Evolutionary conservation across 2,113 vertebrate species (phyloP).

Genomic region (Oreochromis spilurus): DNA sequence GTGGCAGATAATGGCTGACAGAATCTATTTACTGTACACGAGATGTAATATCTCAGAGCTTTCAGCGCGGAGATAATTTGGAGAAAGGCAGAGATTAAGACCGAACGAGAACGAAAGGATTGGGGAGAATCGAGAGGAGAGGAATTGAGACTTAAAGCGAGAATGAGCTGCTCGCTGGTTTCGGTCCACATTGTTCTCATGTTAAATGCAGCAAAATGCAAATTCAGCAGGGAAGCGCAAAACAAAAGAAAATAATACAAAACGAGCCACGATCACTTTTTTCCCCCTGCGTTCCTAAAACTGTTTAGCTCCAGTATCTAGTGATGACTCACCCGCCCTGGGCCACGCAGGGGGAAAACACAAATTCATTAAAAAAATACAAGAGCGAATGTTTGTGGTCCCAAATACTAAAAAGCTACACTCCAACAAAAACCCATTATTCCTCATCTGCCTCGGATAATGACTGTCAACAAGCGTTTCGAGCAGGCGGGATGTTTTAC

Average conservation of each 20-base stretch:
- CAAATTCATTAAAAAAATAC: not conserved
- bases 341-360: not conserved
- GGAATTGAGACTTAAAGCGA: not conserved
- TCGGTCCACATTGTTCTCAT: not conserved
- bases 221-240: not conserved
- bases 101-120: not conserved
- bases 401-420: not conserved
- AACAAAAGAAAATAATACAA: not conserved
- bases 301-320: not conserved
- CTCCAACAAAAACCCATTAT: not conserved
- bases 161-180: not conserved
- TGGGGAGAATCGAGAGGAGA: not conserved
- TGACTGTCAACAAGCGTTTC: not conserved
- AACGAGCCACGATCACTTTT: not conserved
- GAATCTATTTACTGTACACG: slow-evolving; percentile 6
- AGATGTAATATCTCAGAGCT: slow-evolving; percentile 10
- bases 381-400: not conserved
- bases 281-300: not conserved
- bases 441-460: not conserved
- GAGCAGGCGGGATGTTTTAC: not conserved
- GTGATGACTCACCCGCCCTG: slow-evolving; percentile 4
- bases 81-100: not conserved
- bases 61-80: not conserved
- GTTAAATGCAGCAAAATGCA: slow-evolving; percentile 20
- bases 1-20: slow-evolving; percentile 22